Base-by-base conservation (phyloP, 2,797 vertebrate species). In the Sebastolobus alascanus region DNA sequence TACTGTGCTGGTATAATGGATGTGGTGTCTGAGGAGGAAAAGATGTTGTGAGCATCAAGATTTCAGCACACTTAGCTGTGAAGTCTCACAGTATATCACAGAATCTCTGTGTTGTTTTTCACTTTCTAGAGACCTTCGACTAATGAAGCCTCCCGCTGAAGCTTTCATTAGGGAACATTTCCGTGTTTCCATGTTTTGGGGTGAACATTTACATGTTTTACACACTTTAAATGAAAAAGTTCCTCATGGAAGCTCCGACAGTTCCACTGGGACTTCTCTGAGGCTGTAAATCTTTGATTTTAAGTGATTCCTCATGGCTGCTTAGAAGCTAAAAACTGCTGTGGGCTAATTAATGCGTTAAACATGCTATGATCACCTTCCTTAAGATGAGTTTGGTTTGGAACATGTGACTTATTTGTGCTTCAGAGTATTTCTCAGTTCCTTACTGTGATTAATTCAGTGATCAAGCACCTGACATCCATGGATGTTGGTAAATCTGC, bases 111-210 rank as follows among this genome's bases (percentile, higher is more conserved):
- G 84, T 78, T 90, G 50, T 91, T 86, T 92, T 86, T 79, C 84
- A 58, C 64, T 82, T 88, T 84, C 80, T 22, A 5, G 77, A 91
- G 88, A 86, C 79, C 58, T 84, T 84, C 11, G 27, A 22, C 87
- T 90, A 92, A 90, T 90, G 89, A 93, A 87, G 80, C 80, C 52
- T 84, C 86, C 75, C 13, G 71, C 80, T 87, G 86, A 63, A 80
- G 87, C 84, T 89, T 89, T 92, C 82, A 84, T 87, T 89, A 81
- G 78, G 29, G 52, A 87, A 68, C 73, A 75, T 84, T 87, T 86
- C 80, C 12, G n/a, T 87, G 85, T 87, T 81, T 78, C 71, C 67
- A 55, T 83, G 83, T 92, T 86, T 84, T 66, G 31, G 69, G 74
- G 75, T 22, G 37, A 85, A 84, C 68, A 87, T 88, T 86, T 86